A percentile compares a stretch with the other conserved stretches of the same genome.
These are phyloP conservation scores for Orthonevra nobilis DNA, from an alignment of 2,888 invertebrate genomes.

Conservation along the genomic window DNA sequence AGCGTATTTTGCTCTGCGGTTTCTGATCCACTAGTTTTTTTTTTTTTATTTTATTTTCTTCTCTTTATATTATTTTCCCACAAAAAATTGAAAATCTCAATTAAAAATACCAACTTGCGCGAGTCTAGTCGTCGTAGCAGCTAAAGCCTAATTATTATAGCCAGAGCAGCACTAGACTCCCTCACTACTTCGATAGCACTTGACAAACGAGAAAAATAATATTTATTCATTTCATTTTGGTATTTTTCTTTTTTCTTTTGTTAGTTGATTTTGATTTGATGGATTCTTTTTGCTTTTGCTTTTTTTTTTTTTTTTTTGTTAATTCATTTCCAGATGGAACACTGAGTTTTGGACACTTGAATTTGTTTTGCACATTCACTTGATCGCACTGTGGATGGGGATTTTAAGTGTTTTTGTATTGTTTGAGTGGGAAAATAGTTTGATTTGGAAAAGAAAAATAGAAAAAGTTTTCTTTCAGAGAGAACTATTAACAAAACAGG, in stretches of 20 bases:
- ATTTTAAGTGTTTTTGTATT: conserved; percentile 53
- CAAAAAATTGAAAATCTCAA: background rate
- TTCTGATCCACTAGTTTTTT: conserved; percentile 21
- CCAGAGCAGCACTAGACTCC: conserved; percentile 19
- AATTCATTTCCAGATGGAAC: conserved; percentile 56
- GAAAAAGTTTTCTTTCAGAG: conserved; percentile 65
- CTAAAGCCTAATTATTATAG: background rate
- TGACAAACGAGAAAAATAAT: conserved; percentile 58
- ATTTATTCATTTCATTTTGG: conserved; percentile 48
- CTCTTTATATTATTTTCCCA: too few relatives aligned
- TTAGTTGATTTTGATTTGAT: conserved; percentile 10
- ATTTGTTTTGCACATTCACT: conserved; percentile 56
- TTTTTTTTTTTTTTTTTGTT: conserved; percentile 40
- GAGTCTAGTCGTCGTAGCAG: background rate
- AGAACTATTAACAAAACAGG: conserved; percentile 71
- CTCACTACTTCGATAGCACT: conserved; percentile 55
- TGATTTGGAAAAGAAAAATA: conserved; percentile 57
- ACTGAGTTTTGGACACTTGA: conserved; percentile 64
- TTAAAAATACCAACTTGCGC: too few relatives aligned
- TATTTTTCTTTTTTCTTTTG: conserved; percentile 22
- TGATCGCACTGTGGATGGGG: conserved; percentile 27
- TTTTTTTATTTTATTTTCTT: conserved; percentile 11
- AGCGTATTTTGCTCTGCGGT: conserved; percentile 36
- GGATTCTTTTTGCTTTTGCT: too few relatives aligned
- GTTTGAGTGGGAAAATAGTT: conserved; percentile 49